Base-by-base conservation (phyloP, 2,888 invertebrate genomes). In the Chrysomela aeneicollis region DNA sequence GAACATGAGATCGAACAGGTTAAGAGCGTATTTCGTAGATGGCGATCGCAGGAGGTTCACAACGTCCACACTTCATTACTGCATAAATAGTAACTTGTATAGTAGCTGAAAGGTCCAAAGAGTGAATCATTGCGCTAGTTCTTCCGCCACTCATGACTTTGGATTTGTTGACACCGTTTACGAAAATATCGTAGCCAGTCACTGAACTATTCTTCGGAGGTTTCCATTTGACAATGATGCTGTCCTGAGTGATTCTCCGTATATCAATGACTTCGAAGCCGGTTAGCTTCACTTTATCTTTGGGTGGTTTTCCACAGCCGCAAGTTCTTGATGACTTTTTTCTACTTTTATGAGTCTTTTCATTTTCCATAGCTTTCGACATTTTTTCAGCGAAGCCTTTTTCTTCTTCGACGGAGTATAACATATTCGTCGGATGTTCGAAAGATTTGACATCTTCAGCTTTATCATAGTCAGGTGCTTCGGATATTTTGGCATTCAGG, bases 171-270 rank as follows among this genome's bases (percentile, higher is more conserved):
- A 73, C 67, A 1, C 76, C 77, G 58, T 78, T 77, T 22, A 78
- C 72, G 59, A 71, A 77, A 47, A 78, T 76, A 52, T 78, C 76
- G 59, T 77, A 78, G 0, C 78, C 78, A 6, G 66, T 70, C 0
- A 78, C 55, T 9, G 64, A 26, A 8, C 66, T 68, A 26, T 62
- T 68, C 18, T 70, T 64, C 0, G 77, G 74, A 0, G 72, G 64
- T 30, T 67, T 73, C 78, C 78, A 78, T 61, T 77, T 77, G n/a
- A 78, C 71, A 2, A 78, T 74, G 19, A 78, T 68, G 61, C 78
- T 78, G 60, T 78, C 76, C 17, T 74, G 67, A 1, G 76, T 76
- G 9, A 77, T 75, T 51, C 75, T 70, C 54, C 74, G 63, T 21
- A 78, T 76, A 50, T 77, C 76, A 0, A 71, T 66, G 4, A 78